Base-by-base conservation (phyloP, 2,888 invertebrate genomes). In the Lasioglossum calceatum region DNA sequence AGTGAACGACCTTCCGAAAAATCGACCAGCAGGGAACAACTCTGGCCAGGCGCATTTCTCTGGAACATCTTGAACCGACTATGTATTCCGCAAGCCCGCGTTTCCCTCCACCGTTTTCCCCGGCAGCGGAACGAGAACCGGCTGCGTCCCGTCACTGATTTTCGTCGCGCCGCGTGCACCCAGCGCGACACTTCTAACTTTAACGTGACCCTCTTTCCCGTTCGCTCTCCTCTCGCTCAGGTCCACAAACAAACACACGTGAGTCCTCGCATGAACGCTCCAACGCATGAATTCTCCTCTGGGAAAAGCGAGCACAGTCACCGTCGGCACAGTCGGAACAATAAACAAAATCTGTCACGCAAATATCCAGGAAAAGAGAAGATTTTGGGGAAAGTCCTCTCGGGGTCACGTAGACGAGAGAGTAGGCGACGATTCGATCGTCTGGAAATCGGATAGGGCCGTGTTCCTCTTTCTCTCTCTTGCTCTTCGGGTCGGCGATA, bases 381-480 rank as follows among this genome's bases (percentile, higher is more conserved):
- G 61, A 23, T 12, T 10, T 47, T 14, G 67, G 32, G 64, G 36
- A 36, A 50, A 39, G 23, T 8, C 23, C 36, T n/a, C 42, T 44
- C 42, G 44, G n/a, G 42, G 44, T 42, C n/a, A 16, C 36, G 32
- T 47, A 12, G 44, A 32, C 61, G 14, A 42, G 54, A 23, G n/a
- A 10, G 58, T 72, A 39, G 76, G 72, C 23, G 77, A 77, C 71
- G 86, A 76, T 77, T 77, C 80, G 85, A 82, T 89, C 80, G 72
- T 36, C n/a, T 85, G 85, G 90, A 91, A 90, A 92, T 92, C 90
- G 79, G 84, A 91, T 88, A 88, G 79, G 85, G 80, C 54, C 27
- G 61, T 23, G 64, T 50, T 27, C 27, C 61, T 61, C 61, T 54
- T 8, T 8, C 27, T 5, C 61, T 4, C 12, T 27, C 27, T 16